Evolutionary conservation across 2,797 vertebrate genomes (phyloP).

Genomic region (Enteromius radiatus): DNA sequence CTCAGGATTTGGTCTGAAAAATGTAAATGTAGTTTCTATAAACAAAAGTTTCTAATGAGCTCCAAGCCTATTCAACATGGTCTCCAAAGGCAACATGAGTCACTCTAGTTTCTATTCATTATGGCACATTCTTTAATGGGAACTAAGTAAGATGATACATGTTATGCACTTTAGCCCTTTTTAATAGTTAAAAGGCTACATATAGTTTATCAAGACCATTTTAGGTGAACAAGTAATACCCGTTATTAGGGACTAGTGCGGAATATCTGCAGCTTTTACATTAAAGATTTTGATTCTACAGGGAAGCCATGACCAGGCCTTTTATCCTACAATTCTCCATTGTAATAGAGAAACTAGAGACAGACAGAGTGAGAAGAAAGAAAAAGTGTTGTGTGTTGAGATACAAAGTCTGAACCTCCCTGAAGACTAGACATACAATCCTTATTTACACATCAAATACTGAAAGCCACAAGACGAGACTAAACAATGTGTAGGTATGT

Average conservation of each 20-base stretch:
- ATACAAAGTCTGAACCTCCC: constrained; percentile 27
- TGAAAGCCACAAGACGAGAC: constrained; percentile 14
- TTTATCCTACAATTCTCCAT: constrained; percentile 46
- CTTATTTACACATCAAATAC: constrained; percentile 43
- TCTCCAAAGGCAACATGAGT: constrained; percentile 4
- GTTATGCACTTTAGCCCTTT: neutral
- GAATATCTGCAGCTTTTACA: constrained; percentile 39
- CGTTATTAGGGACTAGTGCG: neutral
- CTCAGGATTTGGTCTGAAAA: neutral
- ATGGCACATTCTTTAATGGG: constrained; percentile 15
- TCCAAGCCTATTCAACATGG: neutral
- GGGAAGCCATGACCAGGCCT: constrained; percentile 20
- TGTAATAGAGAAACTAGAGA: constrained; percentile 11
- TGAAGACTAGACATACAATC: neutral
- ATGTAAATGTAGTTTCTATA: neutral
- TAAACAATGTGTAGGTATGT: constrained; percentile 14
- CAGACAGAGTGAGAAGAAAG: neutral
- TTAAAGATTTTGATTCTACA: neutral
- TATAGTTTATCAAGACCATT: neutral
- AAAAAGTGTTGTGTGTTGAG: neutral
- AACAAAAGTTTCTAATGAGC: constrained; percentile 20
- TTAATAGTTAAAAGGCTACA: neutral
- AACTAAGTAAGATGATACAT: constrained; percentile 7
- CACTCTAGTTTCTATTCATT: neutral
- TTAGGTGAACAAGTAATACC: neutral